phyloP scores from a whole-genome alignment of 2,888 invertebrate genomes.

The Cremastobaeus sp. region DNA sequence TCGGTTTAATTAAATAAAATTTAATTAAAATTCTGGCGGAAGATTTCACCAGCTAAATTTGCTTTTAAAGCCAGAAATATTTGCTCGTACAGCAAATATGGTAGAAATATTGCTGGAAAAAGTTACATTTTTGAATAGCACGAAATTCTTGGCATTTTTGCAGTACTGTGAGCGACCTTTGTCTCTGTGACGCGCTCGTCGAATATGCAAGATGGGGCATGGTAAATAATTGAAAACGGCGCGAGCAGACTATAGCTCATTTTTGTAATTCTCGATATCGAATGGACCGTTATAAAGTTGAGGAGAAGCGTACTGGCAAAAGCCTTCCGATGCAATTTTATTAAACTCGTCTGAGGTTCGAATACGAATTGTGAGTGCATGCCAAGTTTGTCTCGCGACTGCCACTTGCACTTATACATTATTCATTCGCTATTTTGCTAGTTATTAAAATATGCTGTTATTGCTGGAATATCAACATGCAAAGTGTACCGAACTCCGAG shows the following conservation, averaged over 20 bases:
- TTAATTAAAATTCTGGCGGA: too few relatives aligned
- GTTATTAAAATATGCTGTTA: slow-evolving; percentile 48
- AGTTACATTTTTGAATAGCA: slow-evolving; percentile 30
- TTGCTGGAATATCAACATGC: slow-evolving; percentile 27
- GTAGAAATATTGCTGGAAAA: too few relatives aligned
- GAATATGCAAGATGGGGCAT: slow-evolving; percentile 31
- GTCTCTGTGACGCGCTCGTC: slow-evolving; percentile 36
- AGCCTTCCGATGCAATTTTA: slow-evolving; percentile 50
- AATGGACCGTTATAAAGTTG: slow-evolving; percentile 51
- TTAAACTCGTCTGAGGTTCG: slow-evolving; percentile 43
- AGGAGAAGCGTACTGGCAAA: slow-evolving; percentile 58
- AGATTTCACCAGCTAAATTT: too few relatives aligned
- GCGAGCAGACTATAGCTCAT: slow-evolving; percentile 43
- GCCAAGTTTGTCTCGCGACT: slow-evolving; percentile 50
- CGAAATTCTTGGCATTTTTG: slow-evolving; percentile 42
- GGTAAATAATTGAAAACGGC: slow-evolving; percentile 55
- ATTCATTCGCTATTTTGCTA: slow-evolving; percentile 46
- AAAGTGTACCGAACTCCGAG: too few relatives aligned
- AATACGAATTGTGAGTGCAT: slow-evolving; percentile 42
- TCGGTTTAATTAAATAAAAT: too few relatives aligned
- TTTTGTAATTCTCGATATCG: slow-evolving; percentile 63
- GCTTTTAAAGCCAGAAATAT: too few relatives aligned
- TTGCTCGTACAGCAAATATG: too few relatives aligned
- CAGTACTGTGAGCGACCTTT: slow-evolving; percentile 41
- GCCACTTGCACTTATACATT: slow-evolving; percentile 50